Evolutionary conservation across 1,140 invertebrate genomes (phyloP), one percentile per base, ranked within the genome.

Genomic region (Lordiphosa stackelbergi): DNA sequence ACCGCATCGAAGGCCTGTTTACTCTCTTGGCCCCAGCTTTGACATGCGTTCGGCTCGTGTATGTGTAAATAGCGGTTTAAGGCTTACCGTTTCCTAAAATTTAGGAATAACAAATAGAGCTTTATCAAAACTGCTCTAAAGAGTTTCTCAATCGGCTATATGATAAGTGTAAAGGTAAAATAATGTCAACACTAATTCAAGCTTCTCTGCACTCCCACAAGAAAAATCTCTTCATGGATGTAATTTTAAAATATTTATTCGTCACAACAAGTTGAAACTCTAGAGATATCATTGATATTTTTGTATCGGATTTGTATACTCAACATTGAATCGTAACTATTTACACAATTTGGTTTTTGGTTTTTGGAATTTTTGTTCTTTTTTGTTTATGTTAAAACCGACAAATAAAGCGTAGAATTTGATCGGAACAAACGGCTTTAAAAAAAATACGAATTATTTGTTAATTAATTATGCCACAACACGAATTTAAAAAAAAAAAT

Each of bases 401-500:
- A 68, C 63, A 68, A 68, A 53, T 54, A 49, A 60, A 69, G 65
- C 65, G 34, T 43, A 51, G 49, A 56, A 22, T 61, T 72, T 41
- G 43, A 66, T 68, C 42, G 59, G 62, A 78, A 78, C 46, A 53
- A 63, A 58, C 54, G 60, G 57, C 54, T 58, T 70, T n/a, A n/a
- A 79, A 73, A 59, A 46, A 31, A 31, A 31, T 31, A 52, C 55
- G 53, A 70, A 60, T 16, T 70, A 66, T 49, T 46, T 69, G 57
- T 36, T 69, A 42, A 45, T 31, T 69, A 45, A 42, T 48, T 62
- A 70, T 72, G 58, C 53, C 63, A 69, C 55, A 78, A 73, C 64
- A 79, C 65, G 61, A 43, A 69, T 81, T 65, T 22, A 46, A 46
- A 31, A 12, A 31, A 34, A 43, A 77, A 77, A 79, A 79, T 78